Percentiles rank a stretch among this genome's conserved stretches.
Conservation (phyloP, 2,888 invertebrate genomes). For the Rotaria sp. region DNA sequence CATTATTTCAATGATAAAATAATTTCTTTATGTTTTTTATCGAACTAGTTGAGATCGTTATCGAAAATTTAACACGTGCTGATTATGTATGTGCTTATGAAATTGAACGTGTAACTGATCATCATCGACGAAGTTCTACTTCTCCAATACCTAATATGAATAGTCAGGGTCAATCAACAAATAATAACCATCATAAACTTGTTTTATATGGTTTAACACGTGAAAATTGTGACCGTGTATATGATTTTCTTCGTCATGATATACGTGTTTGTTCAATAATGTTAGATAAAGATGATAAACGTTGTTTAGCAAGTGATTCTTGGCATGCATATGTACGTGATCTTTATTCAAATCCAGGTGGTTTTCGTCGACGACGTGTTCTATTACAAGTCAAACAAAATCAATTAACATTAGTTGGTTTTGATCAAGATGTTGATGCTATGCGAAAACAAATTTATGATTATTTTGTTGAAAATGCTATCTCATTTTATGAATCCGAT, state of each 20-base stretch:
- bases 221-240: not conserved
- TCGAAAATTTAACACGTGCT: not conserved
- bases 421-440: not conserved
- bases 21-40: not conserved
- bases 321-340: not conserved
- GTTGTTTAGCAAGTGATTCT: slow-evolving; percentile 10
- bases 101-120: slow-evolving; percentile 14
- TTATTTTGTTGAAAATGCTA: slow-evolving; percentile 25
- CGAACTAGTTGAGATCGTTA: not conserved
- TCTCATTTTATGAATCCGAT: slow-evolving; percentile 25
- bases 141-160: not conserved
- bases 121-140: not conserved
- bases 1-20: no score
- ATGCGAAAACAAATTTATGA: slow-evolving; percentile 30
- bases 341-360: not conserved
- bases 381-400: slow-evolving; percentile 27
- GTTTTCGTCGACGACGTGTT: slow-evolving; percentile 21
- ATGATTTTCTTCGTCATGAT: not conserved
- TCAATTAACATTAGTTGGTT: slow-evolving; percentile 17
- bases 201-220: slow-evolving; percentile 16
- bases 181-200: not conserved
- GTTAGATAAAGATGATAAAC: slow-evolving; percentile 32
- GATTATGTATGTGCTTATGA: slow-evolving; percentile 17
- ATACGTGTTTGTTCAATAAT: not conserved
- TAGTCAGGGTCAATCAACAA: not conserved